A percentile compares a stretch with the other conserved stretches of the same genome.
These are phyloP conservation scores for Passer domesticus DNA, from an alignment of 2,113 vertebrate species.

Conservation along the genomic window DNA sequence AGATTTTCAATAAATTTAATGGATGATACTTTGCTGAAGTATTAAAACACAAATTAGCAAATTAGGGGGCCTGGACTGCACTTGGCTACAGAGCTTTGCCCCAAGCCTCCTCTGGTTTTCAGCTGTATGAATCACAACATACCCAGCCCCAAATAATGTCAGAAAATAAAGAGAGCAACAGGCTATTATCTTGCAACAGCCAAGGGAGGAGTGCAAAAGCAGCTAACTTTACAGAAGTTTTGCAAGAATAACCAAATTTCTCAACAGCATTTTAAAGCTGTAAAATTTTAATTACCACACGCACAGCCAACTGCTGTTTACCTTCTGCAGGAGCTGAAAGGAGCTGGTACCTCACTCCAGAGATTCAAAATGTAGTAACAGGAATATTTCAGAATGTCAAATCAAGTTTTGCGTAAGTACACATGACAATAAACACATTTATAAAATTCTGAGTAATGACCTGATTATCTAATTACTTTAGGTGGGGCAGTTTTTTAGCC, in stretches of 20 bases:
- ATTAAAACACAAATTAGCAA: background rate
- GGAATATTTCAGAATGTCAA: background rate
- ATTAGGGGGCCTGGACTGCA: background rate
- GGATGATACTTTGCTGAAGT: background rate
- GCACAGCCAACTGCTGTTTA: background rate
- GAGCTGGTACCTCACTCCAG: background rate
- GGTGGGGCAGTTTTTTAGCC: background rate
- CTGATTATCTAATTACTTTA: background rate
- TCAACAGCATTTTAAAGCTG: background rate
- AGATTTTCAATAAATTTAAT: background rate
- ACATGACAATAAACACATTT: background rate
- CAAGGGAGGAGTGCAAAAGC: background rate
- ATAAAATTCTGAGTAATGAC: background rate
- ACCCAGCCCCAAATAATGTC: background rate
- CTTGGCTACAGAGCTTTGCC: background rate
- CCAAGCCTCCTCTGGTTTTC: background rate
- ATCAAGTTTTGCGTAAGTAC: background rate
- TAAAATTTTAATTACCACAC: background rate
- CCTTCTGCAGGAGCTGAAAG: background rate
- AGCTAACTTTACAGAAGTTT: background rate
- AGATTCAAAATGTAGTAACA: background rate
- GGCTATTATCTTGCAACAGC: background rate
- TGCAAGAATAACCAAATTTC: background rate
- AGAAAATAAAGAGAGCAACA: background rate
- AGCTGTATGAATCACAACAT: background rate